phyloP scores from a whole-genome alignment of 2,113 vertebrate genomes.

The Notothenia rossii region DNA sequence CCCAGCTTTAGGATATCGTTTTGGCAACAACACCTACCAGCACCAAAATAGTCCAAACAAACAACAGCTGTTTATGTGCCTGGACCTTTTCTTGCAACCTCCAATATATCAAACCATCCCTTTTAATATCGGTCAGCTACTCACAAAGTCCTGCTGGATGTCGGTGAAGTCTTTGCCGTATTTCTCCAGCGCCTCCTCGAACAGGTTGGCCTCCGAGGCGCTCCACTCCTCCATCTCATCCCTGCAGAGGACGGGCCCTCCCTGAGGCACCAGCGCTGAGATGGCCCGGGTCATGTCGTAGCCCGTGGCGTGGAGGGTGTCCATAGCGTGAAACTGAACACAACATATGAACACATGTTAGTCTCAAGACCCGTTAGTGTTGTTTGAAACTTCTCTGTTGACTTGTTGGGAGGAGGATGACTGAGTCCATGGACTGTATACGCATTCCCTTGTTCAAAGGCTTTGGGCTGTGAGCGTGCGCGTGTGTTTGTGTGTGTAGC shows the following conservation, averaged over 20 bases:
- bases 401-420: not conserved
- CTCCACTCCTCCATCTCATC: slow-evolving; percentile 99
- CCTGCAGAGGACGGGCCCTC: slow-evolving; percentile 96
- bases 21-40: too few species aligned
- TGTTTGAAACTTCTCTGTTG: not conserved
- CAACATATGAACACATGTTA: not conserved
- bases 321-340: slow-evolving; percentile 96
- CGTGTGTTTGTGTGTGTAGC: slow-evolving; percentile 31
- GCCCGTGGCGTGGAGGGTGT: slow-evolving; percentile 93
- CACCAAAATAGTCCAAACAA: too few species aligned
- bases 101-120: not conserved
- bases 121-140: slow-evolving; percentile 65
- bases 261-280: slow-evolving; percentile 96
- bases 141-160: slow-evolving; percentile 98
- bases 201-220: slow-evolving; percentile 96
- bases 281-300: slow-evolving; percentile 98
- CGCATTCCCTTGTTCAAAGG: slow-evolving; percentile 16
- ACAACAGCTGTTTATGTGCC: not conserved
- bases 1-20: not conserved
- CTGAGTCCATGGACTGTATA: not conserved
- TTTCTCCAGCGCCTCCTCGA: slow-evolving; percentile 97
- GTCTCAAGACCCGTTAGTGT: not conserved
- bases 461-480: slow-evolving; percentile 8
- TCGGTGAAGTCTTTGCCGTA: slow-evolving; percentile 99
- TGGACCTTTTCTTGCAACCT: too few species aligned